Evolutionary conservation across 2,113 vertebrate genomes (phyloP).

Genomic region (Tetrax tetrax): DNA sequence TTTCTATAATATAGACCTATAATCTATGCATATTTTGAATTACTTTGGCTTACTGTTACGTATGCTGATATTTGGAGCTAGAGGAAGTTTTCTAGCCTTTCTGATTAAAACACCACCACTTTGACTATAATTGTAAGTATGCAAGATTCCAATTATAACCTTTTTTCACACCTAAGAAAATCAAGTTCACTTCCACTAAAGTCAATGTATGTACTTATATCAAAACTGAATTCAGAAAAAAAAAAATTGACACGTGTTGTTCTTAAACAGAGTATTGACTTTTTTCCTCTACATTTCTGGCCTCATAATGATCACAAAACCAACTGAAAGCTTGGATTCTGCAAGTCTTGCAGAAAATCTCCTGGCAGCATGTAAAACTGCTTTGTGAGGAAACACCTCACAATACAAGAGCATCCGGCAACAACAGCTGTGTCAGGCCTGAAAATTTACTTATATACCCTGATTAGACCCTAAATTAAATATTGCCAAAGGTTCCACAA

Average conservation of each 20-base stretch:
- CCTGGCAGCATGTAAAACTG: neutral
- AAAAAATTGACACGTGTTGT: neutral
- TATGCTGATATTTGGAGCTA: neutral
- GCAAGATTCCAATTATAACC: neutral
- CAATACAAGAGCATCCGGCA: neutral
- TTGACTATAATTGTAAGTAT: neutral
- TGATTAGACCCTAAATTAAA: neutral
- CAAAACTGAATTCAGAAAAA: neutral
- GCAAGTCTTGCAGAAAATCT: neutral
- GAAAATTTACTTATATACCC: neutral
- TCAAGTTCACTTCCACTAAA: neutral
- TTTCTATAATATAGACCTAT: neutral
- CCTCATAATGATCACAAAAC: neutral
- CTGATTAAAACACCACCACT: neutral
- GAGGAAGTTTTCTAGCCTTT: neutral
- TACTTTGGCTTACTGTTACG: neutral
- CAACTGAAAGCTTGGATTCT: neutral
- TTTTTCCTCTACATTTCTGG: neutral
- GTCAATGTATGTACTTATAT: neutral
- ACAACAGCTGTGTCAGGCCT: neutral
- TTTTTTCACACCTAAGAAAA: neutral
- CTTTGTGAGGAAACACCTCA: neutral
- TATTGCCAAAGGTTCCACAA: neutral
- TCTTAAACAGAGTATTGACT: neutral
- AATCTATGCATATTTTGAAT: neutral